Conservation (phyloP, 1,140 invertebrate genomes). For the Drosophila prosaltans region DNA sequence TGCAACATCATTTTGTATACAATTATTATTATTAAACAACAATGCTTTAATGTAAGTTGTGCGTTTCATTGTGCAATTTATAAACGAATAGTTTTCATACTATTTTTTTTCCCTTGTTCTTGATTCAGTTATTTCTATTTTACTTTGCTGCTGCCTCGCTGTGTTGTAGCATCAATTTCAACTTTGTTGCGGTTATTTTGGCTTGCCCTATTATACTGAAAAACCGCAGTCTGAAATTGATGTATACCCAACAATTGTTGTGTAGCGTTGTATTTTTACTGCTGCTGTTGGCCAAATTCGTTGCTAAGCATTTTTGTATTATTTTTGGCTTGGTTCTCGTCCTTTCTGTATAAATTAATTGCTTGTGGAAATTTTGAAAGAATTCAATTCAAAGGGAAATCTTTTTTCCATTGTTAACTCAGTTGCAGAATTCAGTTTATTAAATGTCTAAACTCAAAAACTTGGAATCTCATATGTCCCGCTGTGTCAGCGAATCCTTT, state of each 20-base stretch:
- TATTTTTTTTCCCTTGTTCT: constrained; percentile 12
- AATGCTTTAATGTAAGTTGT: neutral
- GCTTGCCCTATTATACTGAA: constrained; percentile 36
- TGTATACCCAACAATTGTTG: constrained; percentile 36
- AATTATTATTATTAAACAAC: neutral
- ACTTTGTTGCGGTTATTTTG: constrained; percentile 51
- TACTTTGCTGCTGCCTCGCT: constrained; percentile 1
- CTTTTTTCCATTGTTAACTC: constrained; percentile 14
- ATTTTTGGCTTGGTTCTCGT: constrained; percentile 4
- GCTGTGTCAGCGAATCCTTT: constrained; percentile 44
- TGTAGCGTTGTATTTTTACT: neutral
- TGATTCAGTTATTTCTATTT: constrained; percentile 10
- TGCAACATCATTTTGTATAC: neutral
- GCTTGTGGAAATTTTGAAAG: constrained; percentile 2
- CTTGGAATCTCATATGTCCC: constrained; percentile 17
- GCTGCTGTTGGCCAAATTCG: constrained; percentile 31
- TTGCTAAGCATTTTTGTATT: constrained; percentile 20
- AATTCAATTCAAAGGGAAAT: constrained; percentile 13
- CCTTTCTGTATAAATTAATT: constrained; percentile 26
- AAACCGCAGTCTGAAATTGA: constrained; percentile 53
- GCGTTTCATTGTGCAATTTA: constrained; percentile 1
- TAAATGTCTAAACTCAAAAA: constrained; percentile 24
- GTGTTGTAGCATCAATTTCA: constrained; percentile 36
- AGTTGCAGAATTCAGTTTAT: constrained; percentile 32
- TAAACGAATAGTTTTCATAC: constrained; percentile 11